These are phyloP conservation scores for Lucinisca nassula DNA, from an alignment of 2,888 invertebrate species.

Conservation along the genomic window DNA sequence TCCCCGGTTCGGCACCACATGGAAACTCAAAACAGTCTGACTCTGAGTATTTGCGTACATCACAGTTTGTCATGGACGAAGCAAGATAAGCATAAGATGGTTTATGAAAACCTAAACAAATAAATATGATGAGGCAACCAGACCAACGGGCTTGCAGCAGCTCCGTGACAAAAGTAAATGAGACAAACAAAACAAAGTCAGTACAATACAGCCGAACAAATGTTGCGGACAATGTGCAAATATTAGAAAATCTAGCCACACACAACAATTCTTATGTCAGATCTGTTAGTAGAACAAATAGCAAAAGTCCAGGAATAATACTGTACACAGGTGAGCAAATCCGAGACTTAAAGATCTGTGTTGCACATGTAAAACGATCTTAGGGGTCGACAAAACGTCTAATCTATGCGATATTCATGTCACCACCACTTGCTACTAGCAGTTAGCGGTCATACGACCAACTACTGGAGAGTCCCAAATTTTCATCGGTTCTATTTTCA, in stretches of 20 bases:
- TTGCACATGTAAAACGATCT: neutral
- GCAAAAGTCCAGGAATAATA: too few relatives aligned
- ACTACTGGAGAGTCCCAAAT: neutral
- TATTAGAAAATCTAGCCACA: neutral
- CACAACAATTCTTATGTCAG: neutral
- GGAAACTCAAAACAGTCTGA: neutral
- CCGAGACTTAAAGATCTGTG: too few relatives aligned
- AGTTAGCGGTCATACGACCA: neutral
- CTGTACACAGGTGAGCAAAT: too few relatives aligned
- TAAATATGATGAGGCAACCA: too few relatives aligned
- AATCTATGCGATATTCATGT: slow-evolving; percentile 10
- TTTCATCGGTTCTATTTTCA: neutral
- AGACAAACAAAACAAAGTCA: too few relatives aligned
- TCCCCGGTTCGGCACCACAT: too few relatives aligned
- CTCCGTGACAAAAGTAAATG: too few relatives aligned
- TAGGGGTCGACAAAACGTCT: neutral
- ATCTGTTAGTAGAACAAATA: too few relatives aligned
- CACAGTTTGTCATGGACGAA: neutral
- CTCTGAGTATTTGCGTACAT: neutral
- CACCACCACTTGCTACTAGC: slow-evolving; percentile 31
- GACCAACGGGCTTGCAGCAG: too few relatives aligned
- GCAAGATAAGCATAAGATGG: neutral
- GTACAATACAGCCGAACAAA: too few relatives aligned
- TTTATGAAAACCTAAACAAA: neutral
- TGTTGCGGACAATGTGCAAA: too few relatives aligned